phyloP scores from a whole-genome alignment of 2,888 invertebrate species.

The Drosophila koepferae region DNA sequence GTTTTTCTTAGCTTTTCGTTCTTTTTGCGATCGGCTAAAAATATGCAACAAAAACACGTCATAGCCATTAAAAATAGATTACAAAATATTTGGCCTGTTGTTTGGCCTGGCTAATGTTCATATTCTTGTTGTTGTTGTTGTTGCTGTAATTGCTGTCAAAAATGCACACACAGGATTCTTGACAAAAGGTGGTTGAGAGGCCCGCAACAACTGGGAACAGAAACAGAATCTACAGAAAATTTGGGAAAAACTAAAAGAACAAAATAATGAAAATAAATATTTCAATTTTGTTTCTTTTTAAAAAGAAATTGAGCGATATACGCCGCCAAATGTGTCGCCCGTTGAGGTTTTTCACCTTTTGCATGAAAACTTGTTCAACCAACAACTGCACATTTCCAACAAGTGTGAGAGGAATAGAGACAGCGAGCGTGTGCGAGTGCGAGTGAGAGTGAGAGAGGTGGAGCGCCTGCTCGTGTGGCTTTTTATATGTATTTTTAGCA shows the following conservation, averaged over 20 bases:
- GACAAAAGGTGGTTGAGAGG: conserved; percentile 64
- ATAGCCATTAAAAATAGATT: conserved; percentile 75
- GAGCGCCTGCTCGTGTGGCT: conserved; percentile 57
- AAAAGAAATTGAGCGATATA: conserved; percentile 68
- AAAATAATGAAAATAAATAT: conserved; percentile 11
- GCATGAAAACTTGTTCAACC: conserved; percentile 46
- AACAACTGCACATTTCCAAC: conserved; percentile 25
- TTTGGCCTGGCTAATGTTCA: conserved; percentile 48
- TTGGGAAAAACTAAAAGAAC: conserved; percentile 4
- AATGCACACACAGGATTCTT: conserved; percentile 64
- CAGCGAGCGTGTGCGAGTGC: not conserved
- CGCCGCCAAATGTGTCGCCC: conserved; percentile 66
- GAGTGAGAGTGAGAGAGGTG: not conserved
- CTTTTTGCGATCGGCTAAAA: conserved; percentile 55
- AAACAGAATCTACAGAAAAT: not conserved
- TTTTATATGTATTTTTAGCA: conserved; percentile 68
- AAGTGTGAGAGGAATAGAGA: conserved; percentile 2
- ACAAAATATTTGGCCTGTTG: conserved; percentile 67
- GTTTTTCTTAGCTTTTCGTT: conserved; percentile 20
- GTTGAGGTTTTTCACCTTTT: conserved; percentile 75
- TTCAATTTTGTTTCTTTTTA: conserved; percentile 47
- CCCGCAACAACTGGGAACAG: not conserved
- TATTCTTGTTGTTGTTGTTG: conserved; percentile 7
- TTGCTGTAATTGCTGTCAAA: conserved; percentile 53
- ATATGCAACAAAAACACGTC: conserved; percentile 79